Evolutionary conservation across 2,888 invertebrate species (phyloP).

Genomic region (Agrochola lychnidis): DNA sequence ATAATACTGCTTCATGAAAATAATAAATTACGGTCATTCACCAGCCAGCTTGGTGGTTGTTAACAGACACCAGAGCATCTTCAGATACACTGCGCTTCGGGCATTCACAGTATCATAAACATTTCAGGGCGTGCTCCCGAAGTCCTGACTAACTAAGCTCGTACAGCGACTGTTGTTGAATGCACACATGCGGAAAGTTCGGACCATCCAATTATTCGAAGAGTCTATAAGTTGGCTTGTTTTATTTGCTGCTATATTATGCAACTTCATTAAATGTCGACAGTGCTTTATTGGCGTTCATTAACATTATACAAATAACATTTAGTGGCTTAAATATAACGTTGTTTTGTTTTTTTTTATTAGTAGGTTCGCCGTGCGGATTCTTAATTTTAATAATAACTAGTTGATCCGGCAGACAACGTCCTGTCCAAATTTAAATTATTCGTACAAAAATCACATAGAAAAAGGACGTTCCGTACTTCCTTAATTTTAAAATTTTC

Average conservation of each 20-base stretch:
- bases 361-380: neutral
- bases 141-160: neutral
- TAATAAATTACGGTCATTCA: neutral
- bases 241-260: constrained; percentile 10
- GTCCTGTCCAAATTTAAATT: neutral
- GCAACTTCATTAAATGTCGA: constrained; percentile 16
- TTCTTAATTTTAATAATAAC: neutral
- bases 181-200: neutral
- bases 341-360: neutral
- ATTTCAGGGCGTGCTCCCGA: neutral
- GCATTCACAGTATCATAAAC: neutral
- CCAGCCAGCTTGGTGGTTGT: neutral
- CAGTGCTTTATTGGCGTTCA: constrained; percentile 5
- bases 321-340: neutral
- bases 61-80: neutral
- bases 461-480: no score
- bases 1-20: neutral
- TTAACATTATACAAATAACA: constrained; percentile 14
- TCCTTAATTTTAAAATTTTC: no score
- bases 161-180: neutral
- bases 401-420: neutral
- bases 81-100: neutral
- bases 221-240: neutral
- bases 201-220: neutral
- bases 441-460: no score